Percentiles rank a stretch among this genome's conserved stretches.
Conservation (phyloP, 2,797 vertebrate genomes). For the Scarus forsteni region DNA sequence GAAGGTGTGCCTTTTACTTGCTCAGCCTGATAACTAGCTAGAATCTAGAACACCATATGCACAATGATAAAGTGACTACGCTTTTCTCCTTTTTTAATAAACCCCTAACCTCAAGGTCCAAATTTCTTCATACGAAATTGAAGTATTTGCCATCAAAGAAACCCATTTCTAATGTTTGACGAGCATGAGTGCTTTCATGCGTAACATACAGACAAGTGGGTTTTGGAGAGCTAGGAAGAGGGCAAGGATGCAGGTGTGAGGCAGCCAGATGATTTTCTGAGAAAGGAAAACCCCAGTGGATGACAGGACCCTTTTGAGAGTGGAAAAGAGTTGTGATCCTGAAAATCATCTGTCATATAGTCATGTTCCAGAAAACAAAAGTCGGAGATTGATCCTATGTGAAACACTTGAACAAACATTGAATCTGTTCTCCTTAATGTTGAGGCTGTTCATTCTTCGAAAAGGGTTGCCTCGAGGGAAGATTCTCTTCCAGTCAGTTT, state of each 20-base stretch:
- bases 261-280: constrained; percentile 65
- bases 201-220: no score
- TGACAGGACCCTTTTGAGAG: constrained; percentile 39
- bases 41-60: no score
- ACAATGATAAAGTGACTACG: no score
- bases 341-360: constrained; percentile 66
- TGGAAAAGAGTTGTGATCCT: constrained; percentile 60
- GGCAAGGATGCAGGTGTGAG: constrained; percentile 20
- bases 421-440: constrained; percentile 66
- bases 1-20: no score
- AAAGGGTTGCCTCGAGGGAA: constrained; percentile 48
- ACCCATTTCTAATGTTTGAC: no score
- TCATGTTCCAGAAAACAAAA: constrained; percentile 81
- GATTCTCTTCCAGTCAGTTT: constrained; percentile 65
- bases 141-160: no score
- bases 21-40: no score
- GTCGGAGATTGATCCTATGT: constrained; percentile 62
- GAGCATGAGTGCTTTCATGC: neutral
- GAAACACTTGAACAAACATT: constrained; percentile 82
- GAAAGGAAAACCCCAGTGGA: constrained; percentile 66
- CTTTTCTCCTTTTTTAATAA: no score
- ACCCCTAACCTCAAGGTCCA: no score
- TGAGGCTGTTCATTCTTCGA: constrained; percentile 53
- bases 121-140: no score
- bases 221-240: neutral